Percentiles rank a stretch among this genome's conserved stretches.
phyloP scores from a whole-genome alignment of 2,888 invertebrate genomes.

The Napeogenes inachia region DNA sequence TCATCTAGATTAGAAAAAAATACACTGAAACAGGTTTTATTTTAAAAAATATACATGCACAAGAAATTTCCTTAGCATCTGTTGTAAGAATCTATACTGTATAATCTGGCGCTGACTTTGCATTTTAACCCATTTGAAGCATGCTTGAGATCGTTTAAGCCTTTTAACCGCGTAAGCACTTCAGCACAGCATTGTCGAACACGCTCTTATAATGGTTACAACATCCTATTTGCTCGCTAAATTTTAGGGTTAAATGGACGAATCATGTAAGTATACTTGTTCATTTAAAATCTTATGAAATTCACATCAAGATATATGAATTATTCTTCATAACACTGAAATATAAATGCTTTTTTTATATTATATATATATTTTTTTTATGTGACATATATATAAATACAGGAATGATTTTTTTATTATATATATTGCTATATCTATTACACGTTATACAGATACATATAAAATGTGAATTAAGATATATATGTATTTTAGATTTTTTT shows the following conservation, averaged over 20 bases:
- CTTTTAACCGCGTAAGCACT: conserved; percentile 20
- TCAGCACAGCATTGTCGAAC: conserved; percentile 13
- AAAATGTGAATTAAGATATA: neutral
- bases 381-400: too few species aligned
- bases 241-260: neutral
- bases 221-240: conserved; percentile 3
- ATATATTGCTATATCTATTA: neutral
- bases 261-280: neutral
- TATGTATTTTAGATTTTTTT: too few species aligned
- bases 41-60: neutral
- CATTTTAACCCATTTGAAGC: conserved; percentile 5
- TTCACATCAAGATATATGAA: too few species aligned
- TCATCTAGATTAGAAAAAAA: too few species aligned
- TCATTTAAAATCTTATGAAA: neutral
- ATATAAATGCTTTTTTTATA: too few species aligned
- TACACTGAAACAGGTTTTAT: too few species aligned
- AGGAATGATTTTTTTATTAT: too few species aligned
- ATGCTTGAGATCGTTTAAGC: conserved; percentile 7
- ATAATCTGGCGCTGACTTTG: conserved; percentile 8
- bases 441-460: too few species aligned
- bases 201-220: conserved; percentile 10
- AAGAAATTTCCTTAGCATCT: neutral
- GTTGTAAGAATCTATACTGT: conserved; percentile 3
- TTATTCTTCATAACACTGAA: too few species aligned
- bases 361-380: too few species aligned